These are phyloP conservation scores for Scaptodrosophila latifasciaeformis DNA, from an alignment of 2,888 invertebrate species.

Conservation along the genomic window DNA sequence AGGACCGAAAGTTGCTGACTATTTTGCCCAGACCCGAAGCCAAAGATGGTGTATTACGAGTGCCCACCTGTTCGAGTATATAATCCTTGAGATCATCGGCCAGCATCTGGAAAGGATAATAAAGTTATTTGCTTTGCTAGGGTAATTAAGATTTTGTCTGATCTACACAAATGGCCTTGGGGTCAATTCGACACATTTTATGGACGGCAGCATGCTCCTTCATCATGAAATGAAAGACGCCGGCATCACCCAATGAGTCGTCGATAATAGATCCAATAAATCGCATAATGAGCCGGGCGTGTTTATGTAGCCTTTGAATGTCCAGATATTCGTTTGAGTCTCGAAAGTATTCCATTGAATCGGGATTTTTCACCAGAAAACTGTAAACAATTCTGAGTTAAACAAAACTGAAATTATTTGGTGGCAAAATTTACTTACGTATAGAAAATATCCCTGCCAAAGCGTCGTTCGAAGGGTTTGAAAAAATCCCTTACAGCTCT, in stretches of 20 bases:
- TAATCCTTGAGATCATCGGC: slow-evolving; percentile 22
- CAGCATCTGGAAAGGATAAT: slow-evolving; percentile 21
- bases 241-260: slow-evolving; percentile 42
- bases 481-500: slow-evolving; percentile 52
- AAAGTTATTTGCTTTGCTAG: not conserved
- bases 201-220: slow-evolving; percentile 29
- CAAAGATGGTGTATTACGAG: too few relatives aligned
- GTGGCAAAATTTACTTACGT: slow-evolving; percentile 18
- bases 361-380: slow-evolving; percentile 47
- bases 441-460: slow-evolving; percentile 38
- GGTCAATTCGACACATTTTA: slow-evolving; percentile 21
- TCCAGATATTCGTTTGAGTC: slow-evolving; percentile 36
- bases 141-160: not conserved
- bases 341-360: slow-evolving; percentile 48
- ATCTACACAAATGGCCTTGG: slow-evolving; percentile 36
- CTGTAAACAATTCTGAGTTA: slow-evolving; percentile 27
- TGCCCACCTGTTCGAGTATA: too few relatives aligned
- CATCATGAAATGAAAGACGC: slow-evolving; percentile 37
- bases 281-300: slow-evolving; percentile 44
- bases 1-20: too few relatives aligned
- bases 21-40: too few relatives aligned
- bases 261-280: slow-evolving; percentile 53
- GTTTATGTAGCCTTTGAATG: slow-evolving; percentile 43
- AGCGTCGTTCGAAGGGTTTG: slow-evolving; percentile 33
- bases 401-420: not conserved